Conservation (phyloP, 2,113 vertebrate genomes). For the Colossoma macropomum region DNA sequence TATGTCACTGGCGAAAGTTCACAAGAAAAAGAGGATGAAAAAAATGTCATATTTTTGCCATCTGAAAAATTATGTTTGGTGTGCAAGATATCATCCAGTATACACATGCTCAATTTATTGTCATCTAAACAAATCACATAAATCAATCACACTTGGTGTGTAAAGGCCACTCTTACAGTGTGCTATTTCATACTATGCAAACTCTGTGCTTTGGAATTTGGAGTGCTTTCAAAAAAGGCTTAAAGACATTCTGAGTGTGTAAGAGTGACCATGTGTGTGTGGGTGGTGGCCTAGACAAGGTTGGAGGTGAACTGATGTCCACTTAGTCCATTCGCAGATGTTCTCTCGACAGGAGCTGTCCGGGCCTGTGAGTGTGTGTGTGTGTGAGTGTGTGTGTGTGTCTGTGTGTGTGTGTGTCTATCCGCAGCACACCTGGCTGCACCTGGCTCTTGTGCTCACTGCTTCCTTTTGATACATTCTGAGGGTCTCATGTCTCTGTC, state of each 20-base stretch:
- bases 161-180: too few species aligned
- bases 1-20: too few species aligned
- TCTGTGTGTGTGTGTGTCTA: neutral
- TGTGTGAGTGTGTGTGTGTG: neutral
- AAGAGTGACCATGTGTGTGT: neutral
- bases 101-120: too few species aligned
- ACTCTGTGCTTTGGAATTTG: neutral
- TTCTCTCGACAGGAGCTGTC: neutral
- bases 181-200: too few species aligned
- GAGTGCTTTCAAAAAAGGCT: neutral
- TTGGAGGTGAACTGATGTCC: neutral
- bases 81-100: too few species aligned
- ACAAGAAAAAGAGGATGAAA: too few species aligned
- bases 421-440: constrained; percentile 18
- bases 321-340: neutral
- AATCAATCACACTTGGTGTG: too few species aligned
- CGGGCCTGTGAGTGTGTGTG: neutral
- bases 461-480: neutral
- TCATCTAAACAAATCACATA: too few species aligned
- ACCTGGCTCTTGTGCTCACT: neutral
- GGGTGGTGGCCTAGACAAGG: neutral
- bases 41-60: too few species aligned
- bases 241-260: neutral
- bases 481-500: neutral
- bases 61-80: too few species aligned